Conservation (phyloP, 2,797 vertebrate species). For the Cyclopterus lumpus region DNA sequence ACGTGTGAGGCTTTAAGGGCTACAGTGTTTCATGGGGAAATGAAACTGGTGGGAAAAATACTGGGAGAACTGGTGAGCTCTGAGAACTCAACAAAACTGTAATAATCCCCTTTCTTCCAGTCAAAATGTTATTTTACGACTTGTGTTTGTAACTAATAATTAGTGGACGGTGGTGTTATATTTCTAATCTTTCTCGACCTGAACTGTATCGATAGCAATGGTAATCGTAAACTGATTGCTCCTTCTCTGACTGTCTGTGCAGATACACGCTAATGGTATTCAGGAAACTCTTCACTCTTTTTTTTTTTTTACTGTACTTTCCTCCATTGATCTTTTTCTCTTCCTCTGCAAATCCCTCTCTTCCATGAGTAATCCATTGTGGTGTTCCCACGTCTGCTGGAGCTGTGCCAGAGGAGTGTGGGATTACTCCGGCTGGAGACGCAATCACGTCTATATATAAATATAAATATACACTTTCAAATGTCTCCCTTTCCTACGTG, state of each 20-base stretch:
- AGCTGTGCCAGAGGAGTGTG: slow-evolving; percentile 69
- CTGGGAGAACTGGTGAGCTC: background rate
- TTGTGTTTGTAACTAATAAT: background rate
- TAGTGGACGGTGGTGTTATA: background rate
- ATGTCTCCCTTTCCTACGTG: slow-evolving; percentile 44
- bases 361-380: slow-evolving; percentile 71
- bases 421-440: slow-evolving; percentile 67
- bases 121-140: background rate
- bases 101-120: background rate
- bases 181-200: slow-evolving; percentile 12
- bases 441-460: slow-evolving; percentile 32
- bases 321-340: slow-evolving; percentile 67
- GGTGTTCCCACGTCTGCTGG: slow-evolving; percentile 76
- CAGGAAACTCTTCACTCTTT: slow-evolving; percentile 48
- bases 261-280: slow-evolving; percentile 46
- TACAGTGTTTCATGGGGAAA: background rate
- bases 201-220: slow-evolving; percentile 48
- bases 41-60: background rate
- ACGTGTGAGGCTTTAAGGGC: background rate
- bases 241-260: slow-evolving; percentile 29
- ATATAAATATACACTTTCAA: slow-evolving; percentile 32
- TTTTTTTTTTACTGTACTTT: slow-evolving; percentile 50
- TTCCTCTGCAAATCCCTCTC: slow-evolving; percentile 71
- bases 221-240: slow-evolving; percentile 45
- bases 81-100: background rate